Percentiles rank a stretch among this genome's conserved stretches.
phyloP scores from a whole-genome alignment of 2,113 vertebrate species.

The crab-eating macaque (Macaca fascicularis) region DNA sequence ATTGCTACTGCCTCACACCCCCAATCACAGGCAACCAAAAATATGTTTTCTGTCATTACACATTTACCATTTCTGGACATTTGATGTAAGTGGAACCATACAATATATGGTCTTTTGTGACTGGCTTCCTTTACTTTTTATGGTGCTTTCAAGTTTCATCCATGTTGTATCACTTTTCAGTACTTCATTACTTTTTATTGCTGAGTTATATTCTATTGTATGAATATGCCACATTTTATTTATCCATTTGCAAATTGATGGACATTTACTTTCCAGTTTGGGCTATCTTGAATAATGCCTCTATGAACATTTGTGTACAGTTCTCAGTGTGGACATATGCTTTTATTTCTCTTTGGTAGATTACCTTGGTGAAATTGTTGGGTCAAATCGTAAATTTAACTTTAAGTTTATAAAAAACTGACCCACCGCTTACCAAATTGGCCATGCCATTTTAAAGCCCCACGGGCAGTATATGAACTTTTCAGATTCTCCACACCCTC shows the following conservation, averaged over 20 bases:
- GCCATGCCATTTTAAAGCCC: not conserved
- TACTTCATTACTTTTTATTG: not conserved
- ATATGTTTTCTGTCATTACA: not conserved
- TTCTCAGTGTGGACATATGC: not conserved
- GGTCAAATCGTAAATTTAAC: not conserved
- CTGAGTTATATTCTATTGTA: not conserved
- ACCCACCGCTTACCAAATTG: not conserved
- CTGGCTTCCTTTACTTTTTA: not conserved
- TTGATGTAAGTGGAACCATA: not conserved
- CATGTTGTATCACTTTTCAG: not conserved
- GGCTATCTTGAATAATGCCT: conserved; percentile 4
- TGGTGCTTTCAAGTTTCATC: not conserved
- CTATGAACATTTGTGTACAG: not conserved
- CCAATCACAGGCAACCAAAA: not conserved
- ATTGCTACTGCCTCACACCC: no score
- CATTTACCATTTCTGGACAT: not conserved
- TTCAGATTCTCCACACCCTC: not conserved
- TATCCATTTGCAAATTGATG: not conserved
- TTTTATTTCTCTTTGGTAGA: not conserved
- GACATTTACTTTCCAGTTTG: not conserved
- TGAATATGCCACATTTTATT: not conserved
- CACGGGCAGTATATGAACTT: not conserved
- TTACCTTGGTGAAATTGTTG: not conserved
- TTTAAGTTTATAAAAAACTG: not conserved
- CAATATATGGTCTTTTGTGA: not conserved